Conservation (phyloP, 92 coral and sea anemone species). For the Palythoa grandis region DNA sequence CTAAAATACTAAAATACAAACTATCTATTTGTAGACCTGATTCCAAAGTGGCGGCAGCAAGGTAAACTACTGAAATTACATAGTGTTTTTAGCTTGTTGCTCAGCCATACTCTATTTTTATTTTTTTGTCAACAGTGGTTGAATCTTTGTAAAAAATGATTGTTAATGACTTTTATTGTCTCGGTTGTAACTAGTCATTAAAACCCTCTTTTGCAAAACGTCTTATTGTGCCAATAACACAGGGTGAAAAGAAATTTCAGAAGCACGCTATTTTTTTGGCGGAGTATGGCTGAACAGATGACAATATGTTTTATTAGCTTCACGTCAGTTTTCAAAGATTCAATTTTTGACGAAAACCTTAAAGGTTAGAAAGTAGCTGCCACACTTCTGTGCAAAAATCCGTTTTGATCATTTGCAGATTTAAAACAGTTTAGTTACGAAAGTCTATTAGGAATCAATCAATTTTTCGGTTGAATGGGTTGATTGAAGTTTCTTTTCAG, state of each 20-base stretch:
- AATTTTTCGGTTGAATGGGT: too few species aligned
- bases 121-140: background rate
- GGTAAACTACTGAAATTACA: background rate
- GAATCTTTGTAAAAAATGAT: background rate
- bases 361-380: too few species aligned
- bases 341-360: background rate
- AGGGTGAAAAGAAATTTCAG: background rate
- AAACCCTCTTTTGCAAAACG: background rate
- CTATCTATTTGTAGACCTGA: slow-evolving; percentile 33
- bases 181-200: too few species aligned
- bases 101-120: background rate
- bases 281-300: slow-evolving; percentile 14
- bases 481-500: too few species aligned
- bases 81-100: slow-evolving; percentile 10
- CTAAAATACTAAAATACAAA: slow-evolving; percentile 23
- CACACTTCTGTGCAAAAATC: too few species aligned
- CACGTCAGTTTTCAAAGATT: background rate
- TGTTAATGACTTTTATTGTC: background rate
- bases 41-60: slow-evolving; percentile 40
- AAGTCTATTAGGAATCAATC: too few species aligned
- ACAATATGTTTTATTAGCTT: background rate
- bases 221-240: background rate
- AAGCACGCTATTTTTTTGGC: background rate
- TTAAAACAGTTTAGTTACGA: too few species aligned
- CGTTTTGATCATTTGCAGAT: too few species aligned